Conservation (phyloP, 1,140 invertebrate species). For the Pseudomyrmex gracilis region DNA sequence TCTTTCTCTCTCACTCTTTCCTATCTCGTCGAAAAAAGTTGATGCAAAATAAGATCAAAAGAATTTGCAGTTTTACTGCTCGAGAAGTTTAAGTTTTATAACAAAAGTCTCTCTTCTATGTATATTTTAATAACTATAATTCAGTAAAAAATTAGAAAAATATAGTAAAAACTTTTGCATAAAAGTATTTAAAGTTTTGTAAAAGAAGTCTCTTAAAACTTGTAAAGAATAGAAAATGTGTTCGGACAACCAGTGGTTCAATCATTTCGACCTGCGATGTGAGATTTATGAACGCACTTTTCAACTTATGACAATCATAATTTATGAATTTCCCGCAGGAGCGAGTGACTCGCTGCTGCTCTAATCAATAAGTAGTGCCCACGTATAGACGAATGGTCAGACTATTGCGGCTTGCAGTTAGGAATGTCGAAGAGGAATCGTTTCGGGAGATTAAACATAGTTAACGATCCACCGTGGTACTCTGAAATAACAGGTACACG, state of each 20-base stretch:
- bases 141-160: no score
- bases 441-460: conserved; percentile 51
- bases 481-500: conserved; percentile 28
- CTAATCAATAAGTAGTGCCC: conserved; percentile 50
- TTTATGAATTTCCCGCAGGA: conserved; percentile 26
- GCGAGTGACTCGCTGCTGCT: conserved; percentile 7
- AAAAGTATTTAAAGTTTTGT: conserved; percentile 4
- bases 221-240: not conserved
- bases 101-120: no score
- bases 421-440: conserved; percentile 50
- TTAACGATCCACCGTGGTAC: conserved; percentile 40
- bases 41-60: not conserved
- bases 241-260: not conserved
- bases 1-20: not conserved
- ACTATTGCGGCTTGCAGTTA: conserved; percentile 7
- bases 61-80: not conserved
- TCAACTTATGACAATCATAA: conserved; percentile 27
- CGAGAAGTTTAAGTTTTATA: no score
- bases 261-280: not conserved
- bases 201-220: not conserved
- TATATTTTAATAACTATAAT: no score
- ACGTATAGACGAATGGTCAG: conserved; percentile 34
- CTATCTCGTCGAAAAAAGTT: not conserved
- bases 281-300: conserved; percentile 40
- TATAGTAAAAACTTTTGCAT: not conserved